A percentile compares a stretch with the other conserved stretches of the same genome.
phyloP scores from a whole-genome alignment of 2,797 vertebrate species.

The Eulemur mongoz region DNA sequence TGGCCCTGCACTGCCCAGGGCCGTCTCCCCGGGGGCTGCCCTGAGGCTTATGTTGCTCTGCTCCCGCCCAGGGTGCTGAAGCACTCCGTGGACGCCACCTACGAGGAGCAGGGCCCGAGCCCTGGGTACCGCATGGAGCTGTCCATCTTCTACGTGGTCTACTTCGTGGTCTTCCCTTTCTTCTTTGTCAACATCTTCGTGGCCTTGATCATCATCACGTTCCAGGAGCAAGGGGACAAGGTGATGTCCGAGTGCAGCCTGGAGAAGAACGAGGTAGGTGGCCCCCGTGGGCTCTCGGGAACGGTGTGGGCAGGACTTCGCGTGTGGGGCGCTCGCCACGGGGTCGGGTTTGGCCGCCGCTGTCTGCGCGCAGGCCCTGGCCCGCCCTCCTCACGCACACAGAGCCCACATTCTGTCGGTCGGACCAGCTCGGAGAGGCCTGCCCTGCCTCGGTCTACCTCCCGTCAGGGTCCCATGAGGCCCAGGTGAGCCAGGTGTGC shows the following conservation, averaged over 20 bases:
- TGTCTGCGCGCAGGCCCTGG: neutral
- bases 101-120: constrained; percentile 96
- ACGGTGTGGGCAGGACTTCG: neutral
- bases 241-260: constrained; percentile 97
- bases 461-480: neutral
- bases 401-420: neutral
- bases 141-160: constrained; percentile 99
- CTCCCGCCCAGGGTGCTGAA: constrained; percentile 92
- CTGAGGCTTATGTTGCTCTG: neutral
- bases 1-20: neutral
- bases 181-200: constrained; percentile 99
- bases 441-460: neutral
- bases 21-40: too few species aligned
- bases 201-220: constrained; percentile 98
- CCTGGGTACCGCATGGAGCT: constrained; percentile 98
- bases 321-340: fast-evolving
- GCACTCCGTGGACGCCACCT: constrained; percentile 97
- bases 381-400: neutral
- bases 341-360: too few species aligned
- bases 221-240: constrained; percentile 99
- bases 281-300: neutral
- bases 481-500: neutral
- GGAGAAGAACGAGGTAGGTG: constrained; percentile 96
- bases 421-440: neutral
- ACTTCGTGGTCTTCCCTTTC: constrained; percentile 99